These are phyloP conservation scores for Eciton burchellii DNA, from an alignment of 1,140 invertebrate species.

Conservation along the genomic window DNA sequence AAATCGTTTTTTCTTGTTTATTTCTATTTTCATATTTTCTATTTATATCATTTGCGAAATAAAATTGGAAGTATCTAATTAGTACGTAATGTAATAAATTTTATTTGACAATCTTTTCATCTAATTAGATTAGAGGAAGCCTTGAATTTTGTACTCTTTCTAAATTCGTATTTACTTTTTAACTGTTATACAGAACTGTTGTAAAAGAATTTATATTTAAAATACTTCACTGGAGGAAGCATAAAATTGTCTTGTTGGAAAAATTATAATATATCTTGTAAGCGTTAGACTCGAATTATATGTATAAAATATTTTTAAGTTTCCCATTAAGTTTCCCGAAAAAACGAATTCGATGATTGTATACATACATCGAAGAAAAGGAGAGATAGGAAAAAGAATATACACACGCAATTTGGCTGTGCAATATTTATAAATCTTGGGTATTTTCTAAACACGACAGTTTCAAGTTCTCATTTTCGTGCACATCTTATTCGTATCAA, in stretches of 20 bases:
- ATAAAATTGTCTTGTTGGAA: background rate
- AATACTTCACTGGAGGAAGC: too few relatives aligned
- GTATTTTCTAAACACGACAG: slow-evolving; percentile 37
- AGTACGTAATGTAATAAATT: background rate
- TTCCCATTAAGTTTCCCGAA: background rate
- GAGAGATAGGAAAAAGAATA: background rate
- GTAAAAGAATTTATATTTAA: background rate
- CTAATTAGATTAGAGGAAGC: background rate
- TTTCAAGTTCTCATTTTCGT: slow-evolving; percentile 32
- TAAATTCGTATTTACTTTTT: background rate
- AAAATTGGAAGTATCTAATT: slow-evolving; percentile 10
- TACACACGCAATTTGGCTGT: slow-evolving; percentile 60
- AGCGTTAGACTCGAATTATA: background rate
- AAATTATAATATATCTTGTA: background rate
- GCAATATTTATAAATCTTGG: slow-evolving; percentile 58
- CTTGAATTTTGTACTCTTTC: background rate
- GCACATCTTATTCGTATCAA: slow-evolving; percentile 42
- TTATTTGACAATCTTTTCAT: background rate
- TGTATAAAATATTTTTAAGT: slow-evolving; percentile 5
- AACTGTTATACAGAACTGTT: background rate
- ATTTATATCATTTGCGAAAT: background rate
- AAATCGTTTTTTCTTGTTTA: slow-evolving; percentile 41
- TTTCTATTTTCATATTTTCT: slow-evolving; percentile 51
- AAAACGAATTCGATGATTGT: background rate
- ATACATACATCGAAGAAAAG: background rate